phyloP scores from a whole-genome alignment of 2,797 vertebrate genomes.

The Borostomias antarcticus region DNA sequence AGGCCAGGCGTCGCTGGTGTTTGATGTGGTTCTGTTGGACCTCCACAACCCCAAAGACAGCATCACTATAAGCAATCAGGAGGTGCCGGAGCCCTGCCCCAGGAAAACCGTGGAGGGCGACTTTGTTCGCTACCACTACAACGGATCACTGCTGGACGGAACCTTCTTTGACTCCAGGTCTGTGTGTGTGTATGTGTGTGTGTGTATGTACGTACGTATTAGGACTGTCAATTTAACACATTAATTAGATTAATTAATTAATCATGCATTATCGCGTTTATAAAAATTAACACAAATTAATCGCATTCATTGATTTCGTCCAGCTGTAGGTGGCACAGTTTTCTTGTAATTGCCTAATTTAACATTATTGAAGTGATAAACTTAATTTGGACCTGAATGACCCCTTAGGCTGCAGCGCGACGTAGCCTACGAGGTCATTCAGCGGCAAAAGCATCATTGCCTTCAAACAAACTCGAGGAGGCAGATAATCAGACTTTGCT shows the following conservation, averaged over 20 bases:
- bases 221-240: background rate
- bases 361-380: too few relatives aligned
- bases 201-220: background rate
- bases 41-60: slow-evolving; percentile 96
- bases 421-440: too few relatives aligned
- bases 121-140: slow-evolving; percentile 96
- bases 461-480: too few relatives aligned
- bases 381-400: too few relatives aligned
- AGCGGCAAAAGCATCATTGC: too few relatives aligned
- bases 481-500: too few relatives aligned
- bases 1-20: slow-evolving; percentile 93
- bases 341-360: too few relatives aligned
- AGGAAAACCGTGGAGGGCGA: slow-evolving; percentile 85
- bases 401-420: too few relatives aligned
- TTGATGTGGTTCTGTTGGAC: slow-evolving; percentile 91
- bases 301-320: too few relatives aligned
- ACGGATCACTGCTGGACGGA: slow-evolving; percentile 91
- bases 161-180: slow-evolving; percentile 96
- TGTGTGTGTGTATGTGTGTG: slow-evolving; percentile 6
- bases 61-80: slow-evolving; percentile 81
- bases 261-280: too few relatives aligned
- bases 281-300: too few relatives aligned
- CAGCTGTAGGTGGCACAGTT: too few relatives aligned
- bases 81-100: slow-evolving; percentile 80
- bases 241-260: background rate